phyloP scores from a whole-genome alignment of 2,797 vertebrate genomes.

The Kryptopterus vitreolus region DNA sequence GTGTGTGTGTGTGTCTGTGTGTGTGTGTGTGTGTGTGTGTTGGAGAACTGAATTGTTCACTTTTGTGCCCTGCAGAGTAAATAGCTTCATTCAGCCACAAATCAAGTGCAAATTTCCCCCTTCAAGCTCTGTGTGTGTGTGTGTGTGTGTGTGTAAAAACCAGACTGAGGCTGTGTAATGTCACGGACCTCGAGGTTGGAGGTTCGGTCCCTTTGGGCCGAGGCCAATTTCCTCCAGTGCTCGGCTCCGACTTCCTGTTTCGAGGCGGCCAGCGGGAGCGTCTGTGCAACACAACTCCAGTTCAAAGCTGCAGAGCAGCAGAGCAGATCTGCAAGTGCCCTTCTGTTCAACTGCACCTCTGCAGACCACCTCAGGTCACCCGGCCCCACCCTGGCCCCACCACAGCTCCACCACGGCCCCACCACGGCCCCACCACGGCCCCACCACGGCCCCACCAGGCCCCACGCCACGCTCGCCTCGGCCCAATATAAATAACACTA shows the following conservation, averaged over 20 bases:
- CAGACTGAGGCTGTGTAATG: constrained; percentile 54
- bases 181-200: constrained; percentile 68
- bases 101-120: constrained; percentile 19
- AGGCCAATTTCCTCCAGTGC: constrained; percentile 76
- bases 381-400: too few relatives aligned
- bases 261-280: constrained; percentile 33
- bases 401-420: too few relatives aligned
- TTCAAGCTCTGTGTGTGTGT: constrained; percentile 20
- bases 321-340: constrained; percentile 37
- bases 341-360: constrained; percentile 45
- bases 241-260: constrained; percentile 71
- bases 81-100: constrained; percentile 32
- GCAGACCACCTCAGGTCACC: constrained; percentile 53
- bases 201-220: constrained; percentile 73
- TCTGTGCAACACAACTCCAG: constrained; percentile 65
- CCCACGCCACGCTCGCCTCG: constrained; percentile 42
- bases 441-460: too few relatives aligned
- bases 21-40: not conserved
- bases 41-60: not conserved
- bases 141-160: constrained; percentile 42
- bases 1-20: not conserved
- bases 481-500: constrained; percentile 55
- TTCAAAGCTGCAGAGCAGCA: constrained; percentile 58
- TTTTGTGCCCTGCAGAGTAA: constrained; percentile 17
- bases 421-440: too few relatives aligned